Evolutionary conservation across 2,888 invertebrate species (phyloP).

Genomic region (Holacanthella duospinosa): DNA sequence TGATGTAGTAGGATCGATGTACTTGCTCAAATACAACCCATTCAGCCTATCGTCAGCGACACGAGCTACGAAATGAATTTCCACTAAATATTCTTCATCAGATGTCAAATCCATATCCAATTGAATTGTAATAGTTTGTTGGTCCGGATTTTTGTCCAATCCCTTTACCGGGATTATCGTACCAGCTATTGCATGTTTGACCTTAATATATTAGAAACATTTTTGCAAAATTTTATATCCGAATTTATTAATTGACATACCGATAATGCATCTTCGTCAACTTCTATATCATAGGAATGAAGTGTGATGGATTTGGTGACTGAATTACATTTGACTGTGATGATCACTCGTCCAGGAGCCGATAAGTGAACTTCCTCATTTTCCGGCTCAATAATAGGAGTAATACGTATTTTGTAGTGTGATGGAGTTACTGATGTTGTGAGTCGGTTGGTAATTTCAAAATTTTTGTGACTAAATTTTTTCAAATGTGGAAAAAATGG

Average conservation of each 20-base stretch:
- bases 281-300: conserved; percentile 11
- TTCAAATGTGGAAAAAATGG: too few species aligned
- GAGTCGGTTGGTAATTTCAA: too few species aligned
- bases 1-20: background rate
- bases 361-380: conserved; percentile 7
- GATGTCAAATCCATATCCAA: background rate
- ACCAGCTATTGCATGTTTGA: too few species aligned
- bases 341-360: conserved; percentile 16
- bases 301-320: conserved; percentile 13
- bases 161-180: too few species aligned
- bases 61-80: conserved; percentile 17
- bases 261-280: background rate
- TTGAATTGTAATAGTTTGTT: background rate
- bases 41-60: conserved; percentile 5
- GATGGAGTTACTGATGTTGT: conserved; percentile 12
- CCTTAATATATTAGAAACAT: too few species aligned
- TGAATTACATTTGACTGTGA: conserved; percentile 2
- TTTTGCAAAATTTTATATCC: too few species aligned
- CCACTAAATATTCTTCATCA: conserved; percentile 14
- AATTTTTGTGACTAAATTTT: too few species aligned
- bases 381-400: conserved; percentile 10
- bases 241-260: too few species aligned
- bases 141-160: background rate
- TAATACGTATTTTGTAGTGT: conserved; percentile 17
- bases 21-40: conserved; percentile 1